Conservation (phyloP, 2,113 vertebrate genomes). For the Tetrax tetrax region DNA sequence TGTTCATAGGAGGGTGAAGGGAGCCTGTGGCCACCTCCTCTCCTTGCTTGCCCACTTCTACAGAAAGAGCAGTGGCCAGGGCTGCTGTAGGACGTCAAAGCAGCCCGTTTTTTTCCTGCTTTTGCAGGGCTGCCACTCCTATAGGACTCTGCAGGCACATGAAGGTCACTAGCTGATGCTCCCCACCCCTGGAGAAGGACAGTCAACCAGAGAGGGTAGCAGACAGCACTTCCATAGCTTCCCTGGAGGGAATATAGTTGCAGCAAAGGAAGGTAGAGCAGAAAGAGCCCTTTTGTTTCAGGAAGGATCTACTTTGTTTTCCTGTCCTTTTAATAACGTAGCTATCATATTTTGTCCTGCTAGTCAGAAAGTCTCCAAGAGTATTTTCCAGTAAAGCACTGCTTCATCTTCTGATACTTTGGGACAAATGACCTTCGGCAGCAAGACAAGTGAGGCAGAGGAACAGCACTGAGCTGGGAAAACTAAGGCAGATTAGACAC, state of each 20-base stretch:
- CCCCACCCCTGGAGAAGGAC: not conserved
- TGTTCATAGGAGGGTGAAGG: not conserved
- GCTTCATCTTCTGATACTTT: not conserved
- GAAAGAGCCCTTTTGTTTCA: not conserved
- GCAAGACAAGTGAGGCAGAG: not conserved
- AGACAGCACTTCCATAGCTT: not conserved
- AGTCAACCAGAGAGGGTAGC: not conserved
- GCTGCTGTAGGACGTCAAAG: not conserved
- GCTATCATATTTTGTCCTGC: not conserved
- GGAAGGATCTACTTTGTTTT: not conserved
- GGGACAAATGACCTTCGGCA: not conserved
- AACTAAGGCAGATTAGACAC: not conserved
- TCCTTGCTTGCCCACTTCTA: not conserved
- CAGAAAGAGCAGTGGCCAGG: not conserved
- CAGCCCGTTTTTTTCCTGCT: not conserved
- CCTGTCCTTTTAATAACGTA: not conserved
- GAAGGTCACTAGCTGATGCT: not conserved
- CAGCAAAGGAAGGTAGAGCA: not conserved
- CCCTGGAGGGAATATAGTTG: accelerated
- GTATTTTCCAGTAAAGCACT: not conserved
- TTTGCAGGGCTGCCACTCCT: not conserved
- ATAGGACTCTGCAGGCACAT: not conserved
- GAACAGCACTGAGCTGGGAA: not conserved
- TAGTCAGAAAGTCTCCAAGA: not conserved
- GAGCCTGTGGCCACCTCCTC: accelerated